Percentiles rank a stretch among this genome's conserved stretches.
These are phyloP conservation scores for Nephrotoma guestfalica DNA, from an alignment of 2,888 invertebrate genomes.

Conservation along the genomic window DNA sequence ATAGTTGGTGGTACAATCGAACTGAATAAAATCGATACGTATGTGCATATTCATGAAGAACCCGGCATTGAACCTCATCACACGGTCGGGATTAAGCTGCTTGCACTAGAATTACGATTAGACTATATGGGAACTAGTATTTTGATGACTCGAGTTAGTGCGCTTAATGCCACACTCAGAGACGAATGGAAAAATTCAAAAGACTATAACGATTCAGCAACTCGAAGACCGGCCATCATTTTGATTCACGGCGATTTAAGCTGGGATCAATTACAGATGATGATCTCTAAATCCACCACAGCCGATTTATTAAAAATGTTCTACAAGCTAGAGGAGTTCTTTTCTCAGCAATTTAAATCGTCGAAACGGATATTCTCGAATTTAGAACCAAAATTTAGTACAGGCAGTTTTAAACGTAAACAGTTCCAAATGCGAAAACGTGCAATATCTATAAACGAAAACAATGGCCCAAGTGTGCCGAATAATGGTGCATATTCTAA, in stretches of 20 bases:
- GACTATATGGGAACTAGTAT: slow-evolving; percentile 99
- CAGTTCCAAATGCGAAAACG: not conserved
- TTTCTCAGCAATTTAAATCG: slow-evolving; percentile 93
- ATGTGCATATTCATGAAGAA: slow-evolving; percentile 80
- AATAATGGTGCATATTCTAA: slow-evolving; percentile 16
- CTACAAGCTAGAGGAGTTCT: slow-evolving; percentile 92
- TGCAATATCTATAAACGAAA: slow-evolving; percentile 5
- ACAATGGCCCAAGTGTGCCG: slow-evolving; percentile 28
- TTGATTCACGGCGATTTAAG: slow-evolving; percentile 82
- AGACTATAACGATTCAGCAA: slow-evolving; percentile 17
- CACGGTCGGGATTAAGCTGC: slow-evolving; percentile 63
- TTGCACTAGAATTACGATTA: slow-evolving; percentile 75
- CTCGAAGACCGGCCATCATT: slow-evolving; percentile 60
- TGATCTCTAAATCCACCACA: slow-evolving; percentile 94
- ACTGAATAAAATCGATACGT: slow-evolving; percentile 75
- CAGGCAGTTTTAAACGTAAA: slow-evolving; percentile 2
- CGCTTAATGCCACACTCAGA: slow-evolving; percentile 60
- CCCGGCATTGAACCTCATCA: slow-evolving; percentile 82
- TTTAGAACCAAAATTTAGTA: slow-evolving; percentile 36
- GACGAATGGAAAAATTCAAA: slow-evolving; percentile 68
- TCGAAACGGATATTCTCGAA: slow-evolving; percentile 83
- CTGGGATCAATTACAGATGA: slow-evolving; percentile 88
- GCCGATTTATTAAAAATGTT: slow-evolving; percentile 95
- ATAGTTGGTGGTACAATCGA: slow-evolving; percentile 95
- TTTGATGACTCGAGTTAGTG: slow-evolving; percentile 77